Conservation (phyloP, 2,888 invertebrate genomes). For the Bugula neritina region DNA sequence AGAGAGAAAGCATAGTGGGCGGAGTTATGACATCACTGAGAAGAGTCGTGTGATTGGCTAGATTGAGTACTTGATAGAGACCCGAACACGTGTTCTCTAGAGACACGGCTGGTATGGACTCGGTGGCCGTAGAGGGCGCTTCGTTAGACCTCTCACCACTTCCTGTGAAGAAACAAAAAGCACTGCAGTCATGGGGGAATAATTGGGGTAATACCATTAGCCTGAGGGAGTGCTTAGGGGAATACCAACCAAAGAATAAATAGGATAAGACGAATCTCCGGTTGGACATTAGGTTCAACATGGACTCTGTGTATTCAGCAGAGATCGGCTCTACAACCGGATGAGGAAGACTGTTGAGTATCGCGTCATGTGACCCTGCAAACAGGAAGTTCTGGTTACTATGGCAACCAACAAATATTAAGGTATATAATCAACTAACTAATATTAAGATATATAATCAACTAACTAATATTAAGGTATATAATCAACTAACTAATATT, state of each 20-base stretch:
- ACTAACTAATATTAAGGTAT: too few relatives aligned
- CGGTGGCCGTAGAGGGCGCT: not conserved
- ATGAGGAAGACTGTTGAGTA: not conserved
- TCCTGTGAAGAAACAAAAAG: too few relatives aligned
- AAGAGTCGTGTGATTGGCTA: slow-evolving; percentile 5
- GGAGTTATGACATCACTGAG: not conserved
- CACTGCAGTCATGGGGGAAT: too few relatives aligned
- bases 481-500: too few relatives aligned
- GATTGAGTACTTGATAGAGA: not conserved
- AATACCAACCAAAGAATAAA: slow-evolving; percentile 11
- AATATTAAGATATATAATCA: too few relatives aligned
- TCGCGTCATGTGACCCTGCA: slow-evolving; percentile 20
- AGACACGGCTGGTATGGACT: slow-evolving; percentile 21
- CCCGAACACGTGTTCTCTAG: slow-evolving; percentile 12
- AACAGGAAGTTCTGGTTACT: too few relatives aligned
- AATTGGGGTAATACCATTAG: too few relatives aligned
- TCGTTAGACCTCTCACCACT: not conserved
- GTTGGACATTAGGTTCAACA: not conserved
- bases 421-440: too few relatives aligned
- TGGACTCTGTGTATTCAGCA: not conserved
- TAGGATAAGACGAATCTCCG: slow-evolving; percentile 12
- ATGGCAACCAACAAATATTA: too few relatives aligned
- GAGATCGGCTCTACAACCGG: not conserved
- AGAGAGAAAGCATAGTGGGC: not conserved
- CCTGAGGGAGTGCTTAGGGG: too few relatives aligned